Percentiles rank a stretch among this genome's conserved stretches.
phyloP scores from a whole-genome alignment of 2,797 vertebrate genomes.

The Chelonia mydas region DNA sequence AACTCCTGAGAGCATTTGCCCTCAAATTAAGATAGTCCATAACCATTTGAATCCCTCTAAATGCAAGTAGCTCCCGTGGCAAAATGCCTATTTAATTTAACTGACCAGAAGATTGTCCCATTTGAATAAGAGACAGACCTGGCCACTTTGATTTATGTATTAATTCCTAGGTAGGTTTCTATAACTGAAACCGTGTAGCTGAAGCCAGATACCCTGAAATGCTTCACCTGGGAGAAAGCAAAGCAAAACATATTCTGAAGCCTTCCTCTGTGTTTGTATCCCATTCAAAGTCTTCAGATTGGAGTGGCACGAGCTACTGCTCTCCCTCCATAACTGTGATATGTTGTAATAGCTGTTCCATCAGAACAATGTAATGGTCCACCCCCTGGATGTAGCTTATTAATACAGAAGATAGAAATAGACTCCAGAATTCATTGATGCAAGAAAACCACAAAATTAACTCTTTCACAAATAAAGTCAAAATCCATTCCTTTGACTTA shows the following conservation, averaged over 20 bases:
- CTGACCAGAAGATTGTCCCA: neutral
- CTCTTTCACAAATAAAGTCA: neutral
- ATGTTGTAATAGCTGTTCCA: neutral
- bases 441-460: neutral
- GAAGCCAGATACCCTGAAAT: neutral
- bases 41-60: neutral
- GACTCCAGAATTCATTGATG: neutral
- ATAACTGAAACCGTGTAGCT: neutral
- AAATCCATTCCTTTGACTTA: neutral
- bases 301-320: neutral
- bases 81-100: neutral
- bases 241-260: neutral
- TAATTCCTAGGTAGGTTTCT: neutral
- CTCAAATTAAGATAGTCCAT: neutral
- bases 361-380: neutral
- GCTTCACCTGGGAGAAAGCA: neutral
- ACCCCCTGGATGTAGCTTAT: neutral
- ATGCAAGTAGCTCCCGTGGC: neutral
- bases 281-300: neutral
- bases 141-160: neutral
- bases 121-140: neutral
- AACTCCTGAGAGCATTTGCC: neutral
- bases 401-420: neutral
- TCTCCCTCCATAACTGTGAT: neutral
- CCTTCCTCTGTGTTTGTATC: neutral